Base-by-base conservation (phyloP, 1,140 invertebrate genomes). In the Polypedilum pembai region DNA sequence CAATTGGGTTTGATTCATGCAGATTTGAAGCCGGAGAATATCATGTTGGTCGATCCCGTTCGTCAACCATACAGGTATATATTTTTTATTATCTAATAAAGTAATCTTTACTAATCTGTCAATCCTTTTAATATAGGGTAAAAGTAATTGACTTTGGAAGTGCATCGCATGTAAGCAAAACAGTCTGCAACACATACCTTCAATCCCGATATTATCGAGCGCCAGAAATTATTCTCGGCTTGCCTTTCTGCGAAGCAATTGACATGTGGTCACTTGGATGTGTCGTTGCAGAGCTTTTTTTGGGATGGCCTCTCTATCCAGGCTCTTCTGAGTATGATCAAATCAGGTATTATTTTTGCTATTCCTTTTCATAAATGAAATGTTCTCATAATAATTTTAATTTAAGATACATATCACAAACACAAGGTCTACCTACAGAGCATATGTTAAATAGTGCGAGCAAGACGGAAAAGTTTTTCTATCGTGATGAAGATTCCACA, bases 191-290 rank as follows among this genome's bases (percentile, higher is more conserved):
- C 81, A 99, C 98, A 1, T 99, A 99, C 83, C 87, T 99, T 75
- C 98, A 99, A 85, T 98, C 96, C 77, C 88, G 98, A 80, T 99
- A 99, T 82, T 99, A 99, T 84, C 91, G 98, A 77, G 98, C 98
- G 24, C 98, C 98, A 0, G 98, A 99, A 85, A 99, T 99, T 79
- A 97, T 99, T 80, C 86, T 99, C 73, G 98, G 93, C 76, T 85
- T 99, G 78, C 97, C 96, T 73, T 99, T 99, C 85, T 98, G 96
- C 86, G 98, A 99, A 85, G 95, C 97, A 3, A 99, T 99, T 78
- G 98, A 99, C 84, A 99, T 99, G 97, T 99, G 98, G 98, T 99
- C 97, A 0, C 86, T 99, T 74, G 98, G 98, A 21, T 99, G 98
- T 85, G 98, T 99, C 74, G 98, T 99, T 20, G 98, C 98, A 2